Evolutionary conservation across 2,113 vertebrate species (phyloP).

Genomic region (Chaenogobius annularis): DNA sequence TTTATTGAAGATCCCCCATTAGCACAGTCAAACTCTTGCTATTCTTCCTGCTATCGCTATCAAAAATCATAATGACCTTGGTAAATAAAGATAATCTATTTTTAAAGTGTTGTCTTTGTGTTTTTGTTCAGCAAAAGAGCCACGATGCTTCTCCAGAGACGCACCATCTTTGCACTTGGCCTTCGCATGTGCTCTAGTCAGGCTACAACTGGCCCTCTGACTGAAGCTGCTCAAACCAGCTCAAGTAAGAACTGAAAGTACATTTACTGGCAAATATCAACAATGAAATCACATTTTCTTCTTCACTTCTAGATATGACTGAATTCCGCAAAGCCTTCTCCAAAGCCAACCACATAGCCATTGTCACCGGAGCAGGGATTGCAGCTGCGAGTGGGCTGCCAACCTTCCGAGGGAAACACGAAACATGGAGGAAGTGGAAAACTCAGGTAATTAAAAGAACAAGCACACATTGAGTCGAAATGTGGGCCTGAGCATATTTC

Average conservation of each 20-base stretch:
- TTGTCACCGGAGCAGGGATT: slow-evolving; percentile 92
- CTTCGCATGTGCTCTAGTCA: slow-evolving; percentile 53
- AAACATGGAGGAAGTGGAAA: slow-evolving; percentile 94
- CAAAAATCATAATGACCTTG: background rate
- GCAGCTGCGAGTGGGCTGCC: slow-evolving; percentile 92
- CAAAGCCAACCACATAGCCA: slow-evolving; percentile 88
- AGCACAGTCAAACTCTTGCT: too few species aligned
- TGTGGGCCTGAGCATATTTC: slow-evolving; percentile 18
- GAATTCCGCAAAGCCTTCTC: slow-evolving; percentile 89
- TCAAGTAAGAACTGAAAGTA: slow-evolving; percentile 55
- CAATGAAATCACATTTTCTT: background rate
- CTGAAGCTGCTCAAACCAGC: slow-evolving; percentile 38
- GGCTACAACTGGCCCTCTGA: slow-evolving; percentile 31
- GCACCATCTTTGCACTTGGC: slow-evolving; percentile 44
- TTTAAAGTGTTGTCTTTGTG: background rate
- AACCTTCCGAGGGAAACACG: slow-evolving; percentile 87
- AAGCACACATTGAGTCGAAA: background rate
- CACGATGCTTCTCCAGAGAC: slow-evolving; percentile 64
- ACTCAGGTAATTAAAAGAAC: slow-evolving; percentile 79
- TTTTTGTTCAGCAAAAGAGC: slow-evolving; percentile 11
- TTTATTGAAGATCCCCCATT: too few species aligned
- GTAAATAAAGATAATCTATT: background rate
- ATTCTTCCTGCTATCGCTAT: too few species aligned
- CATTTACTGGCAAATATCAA: background rate
- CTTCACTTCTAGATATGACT: slow-evolving; percentile 78